Evolutionary conservation across 2,113 vertebrate species (phyloP).

Genomic region (Bujurquina vittata): DNA sequence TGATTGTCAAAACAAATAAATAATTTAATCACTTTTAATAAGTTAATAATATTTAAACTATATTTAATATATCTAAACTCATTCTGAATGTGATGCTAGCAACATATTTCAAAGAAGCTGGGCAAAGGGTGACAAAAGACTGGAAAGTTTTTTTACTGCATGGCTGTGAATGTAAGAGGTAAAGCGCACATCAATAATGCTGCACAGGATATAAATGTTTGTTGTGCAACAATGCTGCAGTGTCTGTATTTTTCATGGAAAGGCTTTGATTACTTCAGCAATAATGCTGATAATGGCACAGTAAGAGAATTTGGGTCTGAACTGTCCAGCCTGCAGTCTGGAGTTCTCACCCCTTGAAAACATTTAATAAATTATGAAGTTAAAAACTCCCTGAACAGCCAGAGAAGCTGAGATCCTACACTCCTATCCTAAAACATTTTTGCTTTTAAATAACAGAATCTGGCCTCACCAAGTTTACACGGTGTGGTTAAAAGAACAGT

Average conservation of each 20-base stretch:
- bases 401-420: background rate
- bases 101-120: background rate
- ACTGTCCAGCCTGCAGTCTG: background rate
- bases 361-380: background rate
- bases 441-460: background rate
- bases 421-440: background rate
- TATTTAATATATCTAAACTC: no score
- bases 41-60: no score
- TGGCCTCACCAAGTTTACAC: background rate
- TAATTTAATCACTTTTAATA: no score
- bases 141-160: background rate
- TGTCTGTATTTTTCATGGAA: background rate
- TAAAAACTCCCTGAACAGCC: background rate
- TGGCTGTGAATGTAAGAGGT: background rate
- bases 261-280: background rate
- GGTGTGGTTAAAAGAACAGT: background rate
- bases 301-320: background rate
- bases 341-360: background rate
- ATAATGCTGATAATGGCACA: background rate
- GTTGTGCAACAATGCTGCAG: background rate
- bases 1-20: background rate
- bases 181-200: no score
- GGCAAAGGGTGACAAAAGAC: background rate
- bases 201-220: background rate
- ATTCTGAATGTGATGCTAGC: background rate